Evolutionary conservation across 2,888 invertebrate species (phyloP).

Genomic region (Panorpa germanica): DNA sequence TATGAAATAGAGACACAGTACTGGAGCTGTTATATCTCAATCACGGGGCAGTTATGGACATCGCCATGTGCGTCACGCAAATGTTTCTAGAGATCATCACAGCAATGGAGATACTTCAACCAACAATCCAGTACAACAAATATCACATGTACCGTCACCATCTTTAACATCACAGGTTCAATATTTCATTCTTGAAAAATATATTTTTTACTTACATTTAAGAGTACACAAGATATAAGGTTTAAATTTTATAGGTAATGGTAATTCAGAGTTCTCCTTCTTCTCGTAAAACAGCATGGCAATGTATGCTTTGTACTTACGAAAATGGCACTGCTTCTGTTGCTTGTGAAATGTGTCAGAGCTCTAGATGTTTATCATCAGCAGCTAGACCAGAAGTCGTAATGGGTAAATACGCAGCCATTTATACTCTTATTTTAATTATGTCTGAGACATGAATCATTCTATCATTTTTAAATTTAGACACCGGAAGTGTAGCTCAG

Average conservation of each 20-base stretch:
- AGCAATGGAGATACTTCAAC: not conserved
- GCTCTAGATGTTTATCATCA: conserved; percentile 28
- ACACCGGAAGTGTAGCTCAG: not conserved
- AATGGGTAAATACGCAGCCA: conserved; percentile 4
- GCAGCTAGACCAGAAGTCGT: conserved; percentile 14
- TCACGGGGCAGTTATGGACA: conserved; percentile 15
- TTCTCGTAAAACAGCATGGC: conserved; percentile 35
- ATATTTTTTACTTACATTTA: too few species aligned
- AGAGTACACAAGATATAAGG: too few species aligned
- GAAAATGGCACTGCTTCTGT: conserved; percentile 44
- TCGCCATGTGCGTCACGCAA: conserved; percentile 15
- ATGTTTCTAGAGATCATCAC: conserved; percentile 1
- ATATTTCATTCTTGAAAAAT: not conserved
- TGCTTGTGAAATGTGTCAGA: conserved; percentile 49
- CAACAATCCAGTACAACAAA: conserved; percentile 2
- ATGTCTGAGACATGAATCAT: not conserved
- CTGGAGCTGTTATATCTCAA: conserved; percentile 17
- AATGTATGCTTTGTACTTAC: conserved; percentile 65
- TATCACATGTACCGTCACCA: conserved; percentile 6
- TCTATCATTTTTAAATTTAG: not conserved
- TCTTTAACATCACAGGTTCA: not conserved
- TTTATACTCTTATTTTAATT: conserved; percentile 14
- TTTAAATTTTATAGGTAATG: too few species aligned
- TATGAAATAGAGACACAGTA: conserved; percentile 15
- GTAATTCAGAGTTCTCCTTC: conserved; percentile 12